These are phyloP conservation scores for Oncorhynchus keta DNA, from an alignment of 2,113 vertebrate genomes.

Conservation along the genomic window DNA sequence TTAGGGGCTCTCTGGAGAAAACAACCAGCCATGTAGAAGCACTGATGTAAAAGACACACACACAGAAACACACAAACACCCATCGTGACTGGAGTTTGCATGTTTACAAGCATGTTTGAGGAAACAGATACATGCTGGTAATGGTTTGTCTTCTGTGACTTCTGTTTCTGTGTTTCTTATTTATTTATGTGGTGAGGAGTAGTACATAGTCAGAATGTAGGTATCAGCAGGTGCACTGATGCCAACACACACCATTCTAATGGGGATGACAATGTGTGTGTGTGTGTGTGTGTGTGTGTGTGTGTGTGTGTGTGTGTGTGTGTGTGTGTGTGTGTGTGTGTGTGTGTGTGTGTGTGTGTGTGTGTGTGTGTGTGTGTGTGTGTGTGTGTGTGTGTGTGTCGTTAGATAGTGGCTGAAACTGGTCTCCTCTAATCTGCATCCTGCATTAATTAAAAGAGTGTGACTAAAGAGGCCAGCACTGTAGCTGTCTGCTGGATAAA, in stretches of 20 bases:
- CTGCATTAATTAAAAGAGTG: slow-evolving; percentile 63
- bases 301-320: slow-evolving; percentile 3
- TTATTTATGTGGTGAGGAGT: no score
- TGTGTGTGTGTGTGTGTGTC: slow-evolving; percentile 6
- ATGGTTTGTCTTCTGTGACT: no score
- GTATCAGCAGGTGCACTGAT: no score
- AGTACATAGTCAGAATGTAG: no score
- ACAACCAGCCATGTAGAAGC: neutral
- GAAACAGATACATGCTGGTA: no score
- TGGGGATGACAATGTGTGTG: no score
- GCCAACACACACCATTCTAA: no score
- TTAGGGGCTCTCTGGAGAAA: neutral
- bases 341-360: neutral
- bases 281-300: neutral
- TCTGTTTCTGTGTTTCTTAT: no score
- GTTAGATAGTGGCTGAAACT: slow-evolving; percentile 43
- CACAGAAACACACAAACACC: slow-evolving; percentile 10
- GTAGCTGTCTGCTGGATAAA: slow-evolving; percentile 53
- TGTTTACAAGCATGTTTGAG: no score
- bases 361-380: no score
- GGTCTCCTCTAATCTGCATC: slow-evolving; percentile 55
- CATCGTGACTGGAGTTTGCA: neutral
- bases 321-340: slow-evolving; percentile 5
- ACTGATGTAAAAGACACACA: neutral
- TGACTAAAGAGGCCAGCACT: slow-evolving; percentile 60